Percentiles rank a stretch among this genome's conserved stretches.
These are phyloP conservation scores for Mus caroli DNA, from an alignment of 2,797 vertebrate species.

Conservation along the genomic window DNA sequence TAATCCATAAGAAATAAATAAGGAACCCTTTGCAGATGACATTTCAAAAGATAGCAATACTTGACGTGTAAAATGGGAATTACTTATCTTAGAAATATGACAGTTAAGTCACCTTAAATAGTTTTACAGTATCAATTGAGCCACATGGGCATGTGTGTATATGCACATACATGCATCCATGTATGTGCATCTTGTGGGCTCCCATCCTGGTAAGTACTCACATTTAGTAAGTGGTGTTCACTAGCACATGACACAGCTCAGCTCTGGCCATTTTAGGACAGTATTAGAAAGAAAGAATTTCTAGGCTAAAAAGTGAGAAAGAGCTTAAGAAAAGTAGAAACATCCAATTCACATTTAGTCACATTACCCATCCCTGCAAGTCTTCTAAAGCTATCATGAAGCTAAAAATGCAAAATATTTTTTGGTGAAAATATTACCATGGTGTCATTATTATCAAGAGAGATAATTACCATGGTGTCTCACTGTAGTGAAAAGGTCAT, in stretches of 20 bases:
- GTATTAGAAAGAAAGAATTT: constrained; percentile 7
- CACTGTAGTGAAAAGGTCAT: neutral
- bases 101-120: neutral
- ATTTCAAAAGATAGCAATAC: neutral
- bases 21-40: neutral
- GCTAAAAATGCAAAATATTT: neutral
- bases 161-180: rapidly evolving
- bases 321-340: constrained; percentile 6
- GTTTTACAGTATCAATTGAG: neutral
- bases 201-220: neutral
- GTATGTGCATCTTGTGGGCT: neutral
- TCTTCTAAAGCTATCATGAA: neutral
- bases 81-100: neutral
- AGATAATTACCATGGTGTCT: neutral
- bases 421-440: neutral
- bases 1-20: constrained; percentile 32
- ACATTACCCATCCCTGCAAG: neutral
- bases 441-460: neutral
- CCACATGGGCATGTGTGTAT: neutral
- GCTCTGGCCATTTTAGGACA: neutral
- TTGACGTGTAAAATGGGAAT: constrained; percentile 15
- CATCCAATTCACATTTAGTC: neutral
- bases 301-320: neutral
- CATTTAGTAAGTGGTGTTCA: constrained; percentile 9
- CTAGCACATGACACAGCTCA: neutral